Conservation (phyloP, 2,113 vertebrate species). For the Himantopus leucocephalus region DNA sequence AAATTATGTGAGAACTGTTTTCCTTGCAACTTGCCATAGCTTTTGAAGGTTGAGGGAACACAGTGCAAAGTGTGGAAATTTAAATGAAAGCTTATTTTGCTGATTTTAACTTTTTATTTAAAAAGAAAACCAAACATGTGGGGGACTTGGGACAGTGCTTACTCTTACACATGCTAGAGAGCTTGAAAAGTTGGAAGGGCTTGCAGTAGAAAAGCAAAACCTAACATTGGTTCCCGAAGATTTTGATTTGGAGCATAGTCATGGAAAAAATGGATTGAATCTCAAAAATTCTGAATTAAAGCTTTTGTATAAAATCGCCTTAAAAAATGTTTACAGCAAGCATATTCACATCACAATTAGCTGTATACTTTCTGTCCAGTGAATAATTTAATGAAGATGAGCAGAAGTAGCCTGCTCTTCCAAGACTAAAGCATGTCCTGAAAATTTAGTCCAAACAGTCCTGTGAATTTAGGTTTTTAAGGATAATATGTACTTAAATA, state of each 20-base stretch:
- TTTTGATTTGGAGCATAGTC: not conserved
- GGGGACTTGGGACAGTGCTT: not conserved
- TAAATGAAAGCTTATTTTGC: not conserved
- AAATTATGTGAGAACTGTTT: not conserved
- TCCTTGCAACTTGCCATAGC: not conserved
- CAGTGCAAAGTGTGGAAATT: not conserved
- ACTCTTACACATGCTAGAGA: not conserved
- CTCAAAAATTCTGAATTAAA: not conserved
- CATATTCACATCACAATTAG: not conserved
- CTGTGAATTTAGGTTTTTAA: not conserved
- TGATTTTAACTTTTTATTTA: not conserved
- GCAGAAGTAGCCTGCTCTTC: not conserved
- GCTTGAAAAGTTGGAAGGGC: not conserved
- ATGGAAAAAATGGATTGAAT: not conserved
- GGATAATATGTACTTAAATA: not conserved
- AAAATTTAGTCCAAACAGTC: not conserved
- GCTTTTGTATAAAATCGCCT: not conserved
- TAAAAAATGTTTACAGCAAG: not conserved
- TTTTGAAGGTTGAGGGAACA: not conserved
- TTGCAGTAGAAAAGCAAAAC: not conserved
- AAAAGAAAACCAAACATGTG: not conserved
- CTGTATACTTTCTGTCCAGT: not conserved
- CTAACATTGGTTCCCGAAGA: not conserved
- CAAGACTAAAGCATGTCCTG: not conserved
- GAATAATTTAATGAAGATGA: not conserved